Evolutionary conservation across 2,113 vertebrate genomes (phyloP).

Genomic region (Desmodus rotundus): DNA sequence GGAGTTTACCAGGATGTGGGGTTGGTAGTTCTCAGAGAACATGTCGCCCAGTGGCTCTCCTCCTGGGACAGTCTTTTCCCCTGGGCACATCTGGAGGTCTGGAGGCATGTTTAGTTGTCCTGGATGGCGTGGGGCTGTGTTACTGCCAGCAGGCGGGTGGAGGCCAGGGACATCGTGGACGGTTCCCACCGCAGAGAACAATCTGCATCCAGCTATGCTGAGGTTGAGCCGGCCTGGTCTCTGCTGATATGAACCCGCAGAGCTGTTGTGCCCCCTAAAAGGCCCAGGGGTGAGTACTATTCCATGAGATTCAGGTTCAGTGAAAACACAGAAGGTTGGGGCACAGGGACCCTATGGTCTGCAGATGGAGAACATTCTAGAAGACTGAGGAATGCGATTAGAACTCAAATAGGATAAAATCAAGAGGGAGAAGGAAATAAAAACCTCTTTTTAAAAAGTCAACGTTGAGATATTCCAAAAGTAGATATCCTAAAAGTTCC

Average conservation of each 20-base stretch:
- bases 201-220: neutral
- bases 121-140: neutral
- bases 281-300: neutral
- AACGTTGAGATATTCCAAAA: neutral
- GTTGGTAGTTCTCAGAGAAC: neutral
- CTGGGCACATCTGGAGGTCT: neutral
- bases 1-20: neutral
- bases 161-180: neutral
- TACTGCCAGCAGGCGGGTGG: neutral
- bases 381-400: neutral
- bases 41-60: neutral
- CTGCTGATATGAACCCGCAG: neutral
- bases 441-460: neutral
- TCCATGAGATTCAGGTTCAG: neutral
- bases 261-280: neutral
- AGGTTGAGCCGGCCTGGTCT: neutral
- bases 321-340: neutral
- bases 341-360: neutral
- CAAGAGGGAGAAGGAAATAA: neutral
- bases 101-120: neutral
- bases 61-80: neutral
- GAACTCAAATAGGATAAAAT: neutral
- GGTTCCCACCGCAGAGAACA: too few species aligned
- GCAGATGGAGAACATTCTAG: neutral
- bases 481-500: neutral